Evolutionary conservation across 2,113 vertebrate species (phyloP), one percentile per base, ranked within the genome.

Genomic region (Austrofundulus limnaeus): DNA sequence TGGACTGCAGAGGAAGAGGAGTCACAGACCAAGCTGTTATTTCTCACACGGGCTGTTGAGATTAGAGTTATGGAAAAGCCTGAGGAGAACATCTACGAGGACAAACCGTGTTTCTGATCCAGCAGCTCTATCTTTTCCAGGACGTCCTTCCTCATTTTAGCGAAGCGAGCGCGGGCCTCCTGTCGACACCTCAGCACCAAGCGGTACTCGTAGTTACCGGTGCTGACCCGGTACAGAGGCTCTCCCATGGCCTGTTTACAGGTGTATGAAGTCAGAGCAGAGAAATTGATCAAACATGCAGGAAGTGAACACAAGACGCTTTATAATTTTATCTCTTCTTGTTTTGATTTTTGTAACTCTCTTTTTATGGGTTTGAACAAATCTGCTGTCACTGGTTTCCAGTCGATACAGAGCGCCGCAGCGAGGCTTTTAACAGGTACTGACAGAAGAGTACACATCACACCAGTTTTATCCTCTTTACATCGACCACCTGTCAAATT

Each of bases 101-200:
- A 17, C 87, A 21, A 73, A 98, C 97, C 97, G 0, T 99, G 97
- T 81, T 99, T 99, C 93, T 99, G 97, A 80, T 99, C 97, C 72
- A 99, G 91, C 69, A 99, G 91, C 82, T 99, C 97, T 49, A 99
- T 95, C 90, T 99, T 99, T 91, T 99, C 97, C 55, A 99, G 87
- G 25, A 99, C 97, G 0, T 99, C 97, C 79, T 99, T 99, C 81
- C 97, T 95, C 95, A 99, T 98, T 82, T 95, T 98, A 49, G 97
- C 96, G 48, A 99, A 99, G 20, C 97, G 95, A 0, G 94, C 79
- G 0, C 97, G 95, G 54, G 97, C 97, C 75, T 99, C 97, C 90
- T 99, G 97, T 14, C 97, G 93, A 87, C 97, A 99, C 14, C 97
- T 92, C 46, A 99, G 92, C 61, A 99, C 91, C 73, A 99, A 80